Percentiles rank a stretch among this genome's conserved stretches.
Evolutionary conservation across 2,797 vertebrate species (phyloP).

Genomic region (Uromys caudimaculatus): DNA sequence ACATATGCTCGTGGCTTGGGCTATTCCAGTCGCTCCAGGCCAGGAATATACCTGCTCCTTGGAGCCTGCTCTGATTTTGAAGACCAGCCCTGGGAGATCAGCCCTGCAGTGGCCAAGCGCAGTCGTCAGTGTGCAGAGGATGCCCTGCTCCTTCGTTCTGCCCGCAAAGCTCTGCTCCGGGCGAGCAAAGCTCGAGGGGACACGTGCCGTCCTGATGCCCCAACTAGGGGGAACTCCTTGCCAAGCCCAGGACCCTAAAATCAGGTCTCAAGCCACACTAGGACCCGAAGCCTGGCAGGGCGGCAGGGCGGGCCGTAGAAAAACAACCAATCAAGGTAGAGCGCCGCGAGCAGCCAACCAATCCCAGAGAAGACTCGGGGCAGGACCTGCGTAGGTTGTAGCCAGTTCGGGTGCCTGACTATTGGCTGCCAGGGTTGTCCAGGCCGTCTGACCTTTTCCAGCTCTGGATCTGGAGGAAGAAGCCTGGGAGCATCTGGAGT

Average conservation of each 20-base stretch:
- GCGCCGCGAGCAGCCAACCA: background rate
- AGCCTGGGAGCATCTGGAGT: too few relatives aligned
- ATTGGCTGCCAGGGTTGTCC: background rate
- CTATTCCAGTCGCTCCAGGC: background rate
- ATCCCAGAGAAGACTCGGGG: background rate
- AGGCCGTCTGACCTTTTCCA: background rate
- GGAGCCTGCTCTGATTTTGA: background rate
- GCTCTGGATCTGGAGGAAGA: fast-evolving
- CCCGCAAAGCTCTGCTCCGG: conserved; percentile 77
- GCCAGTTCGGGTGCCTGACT: background rate
- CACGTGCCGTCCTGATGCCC: background rate
- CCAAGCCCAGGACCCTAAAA: fast-evolving
- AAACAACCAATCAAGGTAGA: background rate
- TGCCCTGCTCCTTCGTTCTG: conserved; percentile 87
- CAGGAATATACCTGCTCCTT: background rate
- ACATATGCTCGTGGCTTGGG: background rate
- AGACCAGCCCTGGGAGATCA: background rate
- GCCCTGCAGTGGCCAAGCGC: background rate
- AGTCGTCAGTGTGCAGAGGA: conserved; percentile 28
- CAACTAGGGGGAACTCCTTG: fast-evolving
- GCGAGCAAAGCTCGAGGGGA: conserved; percentile 70
- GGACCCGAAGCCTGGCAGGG: fast-evolving
- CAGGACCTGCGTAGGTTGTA: fast-evolving
- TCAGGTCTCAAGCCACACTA: fast-evolving
- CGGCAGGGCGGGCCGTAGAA: too few relatives aligned